phyloP scores from a whole-genome alignment of 2,888 invertebrate genomes.

The Eilema griseolum region DNA sequence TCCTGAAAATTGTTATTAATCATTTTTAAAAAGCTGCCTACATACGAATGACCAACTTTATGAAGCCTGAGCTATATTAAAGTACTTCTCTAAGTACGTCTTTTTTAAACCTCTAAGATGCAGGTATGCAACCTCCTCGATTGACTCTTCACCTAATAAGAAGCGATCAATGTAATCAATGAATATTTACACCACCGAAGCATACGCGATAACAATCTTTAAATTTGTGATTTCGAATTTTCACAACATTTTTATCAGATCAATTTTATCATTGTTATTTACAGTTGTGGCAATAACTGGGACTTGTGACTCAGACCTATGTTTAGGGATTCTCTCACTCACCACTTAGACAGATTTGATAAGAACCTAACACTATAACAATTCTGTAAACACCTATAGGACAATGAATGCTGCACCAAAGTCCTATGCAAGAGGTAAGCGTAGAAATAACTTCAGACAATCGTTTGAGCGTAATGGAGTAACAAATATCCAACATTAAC shows the following conservation, averaged over 20 bases:
- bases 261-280: not conserved
- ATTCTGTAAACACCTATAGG: not conserved
- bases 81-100: too few species aligned
- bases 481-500: not conserved
- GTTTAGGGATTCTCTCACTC: not conserved
- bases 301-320: not conserved
- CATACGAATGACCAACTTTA: too few species aligned
- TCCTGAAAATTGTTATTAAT: too few species aligned
- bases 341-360: not conserved
- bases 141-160: not conserved
- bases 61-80: too few species aligned
- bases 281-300: not conserved
- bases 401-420: not conserved
- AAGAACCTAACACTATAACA: not conserved
- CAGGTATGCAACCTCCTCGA: not conserved
- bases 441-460: too few species aligned
- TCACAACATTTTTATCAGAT: not conserved
- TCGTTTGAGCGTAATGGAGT: not conserved
- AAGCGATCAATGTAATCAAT: not conserved
- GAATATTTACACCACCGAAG: not conserved
- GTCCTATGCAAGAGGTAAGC: not conserved
- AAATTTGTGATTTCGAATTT: not conserved
- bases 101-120: not conserved
- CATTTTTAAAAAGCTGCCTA: too few species aligned
- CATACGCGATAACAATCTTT: not conserved